Conservation (phyloP, 2,113 vertebrate species). For the Sphyrna mokarran region DNA sequence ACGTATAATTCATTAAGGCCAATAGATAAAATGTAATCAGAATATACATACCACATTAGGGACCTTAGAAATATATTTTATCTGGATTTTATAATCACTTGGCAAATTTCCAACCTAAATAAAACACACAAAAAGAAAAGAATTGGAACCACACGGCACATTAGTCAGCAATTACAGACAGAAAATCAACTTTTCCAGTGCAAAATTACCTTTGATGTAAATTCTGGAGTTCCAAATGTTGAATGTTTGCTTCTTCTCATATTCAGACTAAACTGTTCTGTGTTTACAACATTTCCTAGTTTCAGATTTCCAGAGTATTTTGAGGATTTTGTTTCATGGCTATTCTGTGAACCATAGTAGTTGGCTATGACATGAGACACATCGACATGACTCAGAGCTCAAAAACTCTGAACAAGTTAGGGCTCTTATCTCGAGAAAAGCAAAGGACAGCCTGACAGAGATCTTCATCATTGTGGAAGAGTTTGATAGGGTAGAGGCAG, state of each 20-base stretch:
- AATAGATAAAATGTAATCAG: background rate
- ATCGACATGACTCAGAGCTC: background rate
- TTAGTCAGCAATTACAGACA: background rate
- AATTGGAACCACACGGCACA: too few relatives aligned
- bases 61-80: slow-evolving; percentile 27
- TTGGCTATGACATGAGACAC: background rate
- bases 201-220: background rate
- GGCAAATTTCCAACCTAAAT: slow-evolving; percentile 27
- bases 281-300: background rate
- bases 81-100: slow-evolving; percentile 31
- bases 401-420: background rate
- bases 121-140: background rate
- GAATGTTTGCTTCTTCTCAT: background rate
- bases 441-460: background rate
- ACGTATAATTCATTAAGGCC: background rate
- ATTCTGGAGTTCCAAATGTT: background rate
- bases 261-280: background rate
- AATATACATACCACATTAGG: slow-evolving; percentile 34
- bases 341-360: background rate
- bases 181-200: background rate
- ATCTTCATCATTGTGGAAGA: background rate
- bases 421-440: background rate
- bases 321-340: background rate
- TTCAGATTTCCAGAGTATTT: background rate
- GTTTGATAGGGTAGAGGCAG: background rate